Evolutionary conservation across 2,888 invertebrate species (phyloP).

Genomic region (Chymomyza caudatula): DNA sequence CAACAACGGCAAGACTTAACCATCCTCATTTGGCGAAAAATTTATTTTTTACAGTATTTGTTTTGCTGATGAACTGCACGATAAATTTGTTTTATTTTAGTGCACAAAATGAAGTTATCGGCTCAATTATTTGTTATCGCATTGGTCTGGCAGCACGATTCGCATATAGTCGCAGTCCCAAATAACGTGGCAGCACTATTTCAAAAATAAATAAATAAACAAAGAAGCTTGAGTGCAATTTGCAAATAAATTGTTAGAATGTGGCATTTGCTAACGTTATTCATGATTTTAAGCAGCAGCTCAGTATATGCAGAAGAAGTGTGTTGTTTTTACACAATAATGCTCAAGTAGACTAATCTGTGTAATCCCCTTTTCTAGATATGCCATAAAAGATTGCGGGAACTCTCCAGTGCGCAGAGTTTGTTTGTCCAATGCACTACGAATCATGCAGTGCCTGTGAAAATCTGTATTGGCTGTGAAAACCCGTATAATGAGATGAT

Average conservation of each 20-base stretch:
- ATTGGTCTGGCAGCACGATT: not conserved
- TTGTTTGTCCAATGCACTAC: constrained; percentile 57
- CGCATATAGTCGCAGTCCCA: not conserved
- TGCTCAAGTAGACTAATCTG: not conserved
- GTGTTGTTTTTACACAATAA: no score
- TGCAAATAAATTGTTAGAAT: not conserved
- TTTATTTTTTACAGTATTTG: no score
- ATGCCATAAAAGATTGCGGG: constrained; percentile 35
- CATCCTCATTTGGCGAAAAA: no score
- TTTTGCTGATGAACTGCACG: no score
- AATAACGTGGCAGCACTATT: not conserved
- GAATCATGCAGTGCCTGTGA: constrained; percentile 49
- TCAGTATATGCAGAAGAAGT: not conserved
- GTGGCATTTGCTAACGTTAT: not conserved
- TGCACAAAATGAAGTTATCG: no score
- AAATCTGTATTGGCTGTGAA: constrained; percentile 50
- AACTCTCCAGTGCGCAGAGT: constrained; percentile 45
- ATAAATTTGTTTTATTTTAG: no score
- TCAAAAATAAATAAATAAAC: not conserved
- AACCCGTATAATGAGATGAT: not conserved
- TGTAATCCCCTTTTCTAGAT: not conserved
- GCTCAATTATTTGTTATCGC: not conserved
- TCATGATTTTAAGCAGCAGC: not conserved
- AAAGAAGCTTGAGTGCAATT: not conserved
- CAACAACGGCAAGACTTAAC: no score